Evolutionary conservation across 2,797 vertebrate species (phyloP).

Genomic region (Sardinella longiceps): DNA sequence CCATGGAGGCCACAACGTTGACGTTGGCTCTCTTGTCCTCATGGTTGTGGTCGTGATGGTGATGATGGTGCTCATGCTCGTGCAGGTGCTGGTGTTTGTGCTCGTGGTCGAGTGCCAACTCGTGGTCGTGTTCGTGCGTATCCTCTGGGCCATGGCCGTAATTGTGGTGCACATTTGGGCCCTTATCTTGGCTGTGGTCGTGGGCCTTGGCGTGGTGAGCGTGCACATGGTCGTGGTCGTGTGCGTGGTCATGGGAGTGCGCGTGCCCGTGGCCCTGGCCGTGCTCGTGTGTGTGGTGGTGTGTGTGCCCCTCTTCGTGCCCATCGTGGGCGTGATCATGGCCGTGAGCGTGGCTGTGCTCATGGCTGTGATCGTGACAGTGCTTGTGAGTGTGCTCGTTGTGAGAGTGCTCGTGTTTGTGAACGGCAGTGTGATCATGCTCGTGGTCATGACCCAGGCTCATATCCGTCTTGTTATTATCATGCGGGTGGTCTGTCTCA

Average conservation of each 20-base stretch:
- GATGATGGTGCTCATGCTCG: conserved; percentile 75
- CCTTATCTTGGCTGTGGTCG: conserved; percentile 57
- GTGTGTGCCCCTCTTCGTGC: background rate
- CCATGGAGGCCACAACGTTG: conserved; percentile 55
- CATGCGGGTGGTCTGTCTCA: conserved; percentile 70
- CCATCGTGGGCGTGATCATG: conserved; percentile 59
- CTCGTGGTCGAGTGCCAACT: conserved; percentile 70
- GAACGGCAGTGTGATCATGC: background rate
- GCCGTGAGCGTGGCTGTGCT: conserved; percentile 25
- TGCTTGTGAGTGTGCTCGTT: too few relatives aligned
- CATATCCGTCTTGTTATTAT: conserved; percentile 29
- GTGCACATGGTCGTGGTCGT: conserved; percentile 68
- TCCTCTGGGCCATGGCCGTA: conserved; percentile 59
- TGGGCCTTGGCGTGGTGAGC: conserved; percentile 67
- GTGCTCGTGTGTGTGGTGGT: conserved; percentile 45
- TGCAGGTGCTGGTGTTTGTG: conserved; percentile 77
- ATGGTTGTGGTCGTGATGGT: conserved; percentile 68
- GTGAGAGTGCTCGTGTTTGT: conserved; percentile 37
- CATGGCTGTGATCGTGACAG: too few relatives aligned
- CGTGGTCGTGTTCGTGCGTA: conserved; percentile 76
- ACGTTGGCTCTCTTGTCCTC: conserved; percentile 41
- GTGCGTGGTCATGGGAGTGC: conserved; percentile 66
- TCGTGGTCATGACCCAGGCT: conserved; percentile 36
- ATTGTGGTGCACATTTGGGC: conserved; percentile 62
- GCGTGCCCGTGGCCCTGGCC: conserved; percentile 44